phyloP scores from a whole-genome alignment of 2,888 invertebrate genomes.

The Zhengitettix transpicula region DNA sequence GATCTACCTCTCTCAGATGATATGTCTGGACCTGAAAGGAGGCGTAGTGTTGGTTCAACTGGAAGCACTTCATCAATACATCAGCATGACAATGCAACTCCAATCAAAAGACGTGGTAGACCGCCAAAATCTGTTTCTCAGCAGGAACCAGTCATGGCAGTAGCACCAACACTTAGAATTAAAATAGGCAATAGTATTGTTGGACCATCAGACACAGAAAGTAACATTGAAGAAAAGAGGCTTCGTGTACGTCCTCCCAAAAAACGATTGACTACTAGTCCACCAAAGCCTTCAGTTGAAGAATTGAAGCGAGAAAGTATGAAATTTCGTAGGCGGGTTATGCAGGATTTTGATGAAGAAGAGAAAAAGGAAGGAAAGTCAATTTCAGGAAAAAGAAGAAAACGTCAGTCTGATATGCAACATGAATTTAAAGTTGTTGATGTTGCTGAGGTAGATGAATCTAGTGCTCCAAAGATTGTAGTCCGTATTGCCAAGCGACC shows the following conservation, averaged over 20 bases:
- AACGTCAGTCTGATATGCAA: conserved; percentile 21
- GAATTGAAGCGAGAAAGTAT: conserved; percentile 70
- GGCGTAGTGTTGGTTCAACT: conserved; percentile 32
- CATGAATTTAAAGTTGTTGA: conserved; percentile 9
- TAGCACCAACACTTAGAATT: conserved; percentile 46
- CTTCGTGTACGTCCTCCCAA: conserved; percentile 52
- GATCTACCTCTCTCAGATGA: conserved; percentile 38
- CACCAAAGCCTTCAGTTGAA: conserved; percentile 53
- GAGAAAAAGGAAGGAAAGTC: conserved; percentile 35
- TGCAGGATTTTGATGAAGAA: conserved; percentile 64
- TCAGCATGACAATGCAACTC: neutral
- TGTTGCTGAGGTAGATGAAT: conserved; percentile 10
- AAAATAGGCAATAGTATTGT: conserved; percentile 43
- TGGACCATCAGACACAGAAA: conserved; percentile 4
- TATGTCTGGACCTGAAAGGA: conserved; percentile 23
- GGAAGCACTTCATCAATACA: conserved; percentile 19
- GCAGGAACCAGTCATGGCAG: conserved; percentile 17
- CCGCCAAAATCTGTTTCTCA: conserved; percentile 28
- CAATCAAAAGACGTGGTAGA: conserved; percentile 15
- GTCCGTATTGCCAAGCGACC: conserved; percentile 49
- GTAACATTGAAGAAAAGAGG: conserved; percentile 27
- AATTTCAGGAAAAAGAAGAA: conserved; percentile 27
- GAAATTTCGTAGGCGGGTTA: conserved; percentile 69
- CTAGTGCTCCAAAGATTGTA: conserved; percentile 53
- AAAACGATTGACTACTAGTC: conserved; percentile 44